Conservation (phyloP, 2,797 vertebrate species). For the Gastrophryne carolinensis region DNA sequence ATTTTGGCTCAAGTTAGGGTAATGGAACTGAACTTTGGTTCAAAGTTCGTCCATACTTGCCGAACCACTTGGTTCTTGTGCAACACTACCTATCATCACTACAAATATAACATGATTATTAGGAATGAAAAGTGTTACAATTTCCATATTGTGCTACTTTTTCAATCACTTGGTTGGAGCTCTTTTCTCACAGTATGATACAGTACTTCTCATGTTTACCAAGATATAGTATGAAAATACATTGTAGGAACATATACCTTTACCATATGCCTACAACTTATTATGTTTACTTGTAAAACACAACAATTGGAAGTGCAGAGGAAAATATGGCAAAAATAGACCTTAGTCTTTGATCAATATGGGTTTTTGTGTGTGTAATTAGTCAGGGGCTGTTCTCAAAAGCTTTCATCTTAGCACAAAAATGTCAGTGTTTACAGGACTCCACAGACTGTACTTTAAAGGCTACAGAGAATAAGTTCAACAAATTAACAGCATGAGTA, state of each 20-base stretch:
- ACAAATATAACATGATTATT: no score
- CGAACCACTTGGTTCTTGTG: no score
- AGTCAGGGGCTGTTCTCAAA: slow-evolving; percentile 19
- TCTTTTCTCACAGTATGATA: background rate
- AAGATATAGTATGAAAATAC: background rate
- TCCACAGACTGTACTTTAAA: slow-evolving; percentile 5
- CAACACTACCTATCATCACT: no score
- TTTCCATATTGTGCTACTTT: background rate
- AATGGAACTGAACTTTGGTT: no score
- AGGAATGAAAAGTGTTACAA: no score
- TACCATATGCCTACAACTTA: background rate
- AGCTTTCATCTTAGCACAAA: slow-evolving; percentile 36
- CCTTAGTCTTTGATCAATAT: slow-evolving; percentile 19
- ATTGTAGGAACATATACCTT: background rate
- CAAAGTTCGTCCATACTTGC: no score
- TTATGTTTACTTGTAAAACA: background rate
- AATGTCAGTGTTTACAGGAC: slow-evolving; percentile 22
- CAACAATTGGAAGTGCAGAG: background rate
- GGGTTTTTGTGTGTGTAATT: slow-evolving; percentile 23
- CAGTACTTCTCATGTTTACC: background rate
- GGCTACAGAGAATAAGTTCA: slow-evolving; percentile 19
- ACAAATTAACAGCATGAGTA: slow-evolving; percentile 32
- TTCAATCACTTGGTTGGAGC: background rate
- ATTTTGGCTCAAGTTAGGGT: no score
- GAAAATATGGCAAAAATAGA: slow-evolving; percentile 5